These are phyloP conservation scores for Nyctereutes procyonoides DNA, from an alignment of 2,113 vertebrate genomes.

Conservation along the genomic window DNA sequence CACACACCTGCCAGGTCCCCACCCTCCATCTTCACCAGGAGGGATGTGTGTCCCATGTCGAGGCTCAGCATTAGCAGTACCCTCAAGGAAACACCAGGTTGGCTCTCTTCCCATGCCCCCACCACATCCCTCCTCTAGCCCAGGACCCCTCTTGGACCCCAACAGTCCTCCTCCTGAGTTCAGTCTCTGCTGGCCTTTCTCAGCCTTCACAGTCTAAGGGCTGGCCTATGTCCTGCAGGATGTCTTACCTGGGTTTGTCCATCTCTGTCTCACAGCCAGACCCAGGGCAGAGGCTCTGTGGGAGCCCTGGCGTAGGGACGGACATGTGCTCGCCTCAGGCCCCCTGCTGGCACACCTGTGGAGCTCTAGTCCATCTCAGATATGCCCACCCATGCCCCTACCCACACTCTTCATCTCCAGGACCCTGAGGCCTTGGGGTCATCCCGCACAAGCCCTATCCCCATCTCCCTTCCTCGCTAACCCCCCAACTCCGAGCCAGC, in stretches of 20 bases:
- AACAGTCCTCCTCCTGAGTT: fast-evolving
- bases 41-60: background rate
- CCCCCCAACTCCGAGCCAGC: too few species aligned
- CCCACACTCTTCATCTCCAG: background rate
- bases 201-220: fast-evolving
- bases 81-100: background rate
- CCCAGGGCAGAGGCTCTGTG: background rate
- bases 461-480: background rate
- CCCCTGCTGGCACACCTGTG: background rate
- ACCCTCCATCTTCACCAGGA: background rate
- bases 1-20: fast-evolving
- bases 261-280: too few species aligned
- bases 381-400: background rate
- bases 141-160: background rate
- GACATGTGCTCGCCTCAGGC: too few species aligned
- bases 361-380: background rate
- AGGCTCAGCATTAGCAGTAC: background rate
- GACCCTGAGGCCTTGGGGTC: background rate
- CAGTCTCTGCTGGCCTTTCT: background rate
- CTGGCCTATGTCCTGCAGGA: fast-evolving
- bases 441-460: background rate
- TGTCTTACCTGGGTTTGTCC: fast-evolving
- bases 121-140: fast-evolving
- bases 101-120: fast-evolving
- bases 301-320: fast-evolving